A percentile compares a stretch with the other conserved stretches of the same genome.
Conservation (phyloP, 2,797 vertebrate genomes). For the Diplodus puntazzo region DNA sequence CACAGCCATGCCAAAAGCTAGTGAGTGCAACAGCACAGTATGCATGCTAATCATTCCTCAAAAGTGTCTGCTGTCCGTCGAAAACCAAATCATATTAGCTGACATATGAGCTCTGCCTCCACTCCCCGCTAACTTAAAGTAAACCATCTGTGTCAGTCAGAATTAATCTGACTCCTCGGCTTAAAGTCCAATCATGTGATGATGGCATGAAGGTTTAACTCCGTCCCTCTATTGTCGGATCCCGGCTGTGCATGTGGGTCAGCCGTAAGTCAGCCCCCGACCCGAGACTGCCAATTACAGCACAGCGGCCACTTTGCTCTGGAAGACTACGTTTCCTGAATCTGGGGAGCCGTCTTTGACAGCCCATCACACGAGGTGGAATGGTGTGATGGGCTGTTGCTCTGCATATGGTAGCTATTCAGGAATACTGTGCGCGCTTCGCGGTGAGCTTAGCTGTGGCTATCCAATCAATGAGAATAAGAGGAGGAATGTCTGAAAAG, state of each 20-base stretch:
- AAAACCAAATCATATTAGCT: conserved; percentile 50
- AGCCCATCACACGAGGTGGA: conserved; percentile 62
- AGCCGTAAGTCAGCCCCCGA: conserved; percentile 33
- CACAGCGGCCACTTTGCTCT: conserved; percentile 37
- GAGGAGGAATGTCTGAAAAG: not conserved
- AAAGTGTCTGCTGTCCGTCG: conserved; percentile 20
- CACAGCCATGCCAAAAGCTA: not conserved
- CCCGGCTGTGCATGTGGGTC: conserved; percentile 24
- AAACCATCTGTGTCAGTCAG: conserved; percentile 54
- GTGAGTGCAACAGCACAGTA: not conserved
- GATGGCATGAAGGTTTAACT: conserved; percentile 35
- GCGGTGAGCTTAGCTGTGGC: conserved; percentile 12
- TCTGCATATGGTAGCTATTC: conserved; percentile 30
- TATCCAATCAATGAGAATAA: conserved; percentile 26
- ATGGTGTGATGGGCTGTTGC: conserved; percentile 1
- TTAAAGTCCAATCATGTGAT: conserved; percentile 46
- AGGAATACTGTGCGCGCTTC: conserved; percentile 24
- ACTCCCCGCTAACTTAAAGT: conserved; percentile 54
- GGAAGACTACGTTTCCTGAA: conserved; percentile 43
- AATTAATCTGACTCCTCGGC: conserved; percentile 57
- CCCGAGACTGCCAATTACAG: conserved; percentile 50
- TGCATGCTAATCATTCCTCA: conserved; percentile 23
- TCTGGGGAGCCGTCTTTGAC: conserved; percentile 59
- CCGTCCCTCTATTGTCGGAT: conserved; percentile 11
- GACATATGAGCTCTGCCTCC: conserved; percentile 34